These are phyloP conservation scores for Samia ricini DNA, from an alignment of 1,140 invertebrate species.

Conservation along the genomic window DNA sequence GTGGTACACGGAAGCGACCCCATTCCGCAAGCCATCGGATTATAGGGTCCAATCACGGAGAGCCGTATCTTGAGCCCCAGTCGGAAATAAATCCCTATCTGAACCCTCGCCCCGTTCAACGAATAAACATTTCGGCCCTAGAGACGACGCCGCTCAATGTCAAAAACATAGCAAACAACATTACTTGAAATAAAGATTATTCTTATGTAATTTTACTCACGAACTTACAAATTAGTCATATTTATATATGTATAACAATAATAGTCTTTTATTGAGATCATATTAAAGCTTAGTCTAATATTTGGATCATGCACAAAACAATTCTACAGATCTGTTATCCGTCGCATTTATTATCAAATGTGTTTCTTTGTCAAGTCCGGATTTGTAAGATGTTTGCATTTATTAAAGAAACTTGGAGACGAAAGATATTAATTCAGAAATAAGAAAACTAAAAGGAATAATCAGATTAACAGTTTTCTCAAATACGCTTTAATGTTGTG, in stretches of 20 bases:
- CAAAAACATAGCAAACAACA: conserved; percentile 38
- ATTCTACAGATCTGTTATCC: too few relatives aligned
- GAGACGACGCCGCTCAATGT: conserved; percentile 39
- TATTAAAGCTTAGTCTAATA: too few relatives aligned
- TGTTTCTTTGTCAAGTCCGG: too few relatives aligned
- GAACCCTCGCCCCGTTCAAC: conserved; percentile 44
- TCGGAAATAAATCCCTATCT: conserved; percentile 58
- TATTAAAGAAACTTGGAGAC: too few relatives aligned
- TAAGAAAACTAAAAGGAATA: not conserved
- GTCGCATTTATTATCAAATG: too few relatives aligned
- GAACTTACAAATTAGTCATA: too few relatives aligned
- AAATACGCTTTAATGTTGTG: not conserved
- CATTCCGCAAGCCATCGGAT: conserved; percentile 29
- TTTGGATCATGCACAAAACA: too few relatives aligned
- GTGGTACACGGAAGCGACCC: conserved; percentile 14
- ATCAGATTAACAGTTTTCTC: not conserved
- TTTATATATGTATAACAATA: too few relatives aligned
- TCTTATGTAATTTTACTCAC: conserved; percentile 39
- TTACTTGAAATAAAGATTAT: conserved; percentile 33
- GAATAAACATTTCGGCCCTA: conserved; percentile 54
- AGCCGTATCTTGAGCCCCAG: conserved; percentile 46
- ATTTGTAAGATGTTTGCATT: too few relatives aligned
- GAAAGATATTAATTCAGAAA: not conserved
- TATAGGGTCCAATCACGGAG: conserved; percentile 45
- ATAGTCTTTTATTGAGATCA: too few relatives aligned